Base-by-base conservation (phyloP, 2,113 vertebrate genomes). In the Cyprinodon brontotheroides region DNA sequence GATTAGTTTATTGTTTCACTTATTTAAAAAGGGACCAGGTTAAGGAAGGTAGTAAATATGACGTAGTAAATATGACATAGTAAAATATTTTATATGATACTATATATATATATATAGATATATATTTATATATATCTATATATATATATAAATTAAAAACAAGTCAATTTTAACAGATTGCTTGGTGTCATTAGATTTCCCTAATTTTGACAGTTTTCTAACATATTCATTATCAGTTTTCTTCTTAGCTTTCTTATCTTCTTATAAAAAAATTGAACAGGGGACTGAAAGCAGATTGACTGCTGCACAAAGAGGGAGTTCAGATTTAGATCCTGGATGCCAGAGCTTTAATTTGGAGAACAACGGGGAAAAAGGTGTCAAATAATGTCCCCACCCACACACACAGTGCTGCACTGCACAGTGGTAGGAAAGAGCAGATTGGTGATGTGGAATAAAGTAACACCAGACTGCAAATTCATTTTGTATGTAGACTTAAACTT, bases 331-430 rank as follows among this genome's bases (percentile, higher is more conserved):
- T 80, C 82, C 85, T 89, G 75, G 29, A 82, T 86, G 84, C 82
- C 86, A 81, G 81, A 85, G 90, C 83, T 78, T 87, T 79, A 83
- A 88, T 91, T 89, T 89, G 74, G 76, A 76, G 86, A 89, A 89
- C 83, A 90, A 91, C 79, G 43, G 72, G 29, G 29, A 29, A 29
- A 72, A 81, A 12, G 75, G 74, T 82, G 85, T 86, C 81, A 83
- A 83, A 89, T 86, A 78, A 79, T 68, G 84, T 76, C 29, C 15
- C 82, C 81, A 69, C 86, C 88, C 83, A 86, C 84, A 65, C 81
- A 72, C 62, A 20, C 11, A 70, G 60, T 77, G 53, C 83, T 10
- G 8, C 61, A 40, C 74, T 63, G 17, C 75, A 74, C 22, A 3
- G 74, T 79, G 81, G 69, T 68, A 71, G 73, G 81, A 86, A 80